Percentiles rank a stretch among this genome's conserved stretches.
These are phyloP conservation scores for Lycodopsis pacificus DNA, from an alignment of 2,797 vertebrate species.

Conservation along the genomic window DNA sequence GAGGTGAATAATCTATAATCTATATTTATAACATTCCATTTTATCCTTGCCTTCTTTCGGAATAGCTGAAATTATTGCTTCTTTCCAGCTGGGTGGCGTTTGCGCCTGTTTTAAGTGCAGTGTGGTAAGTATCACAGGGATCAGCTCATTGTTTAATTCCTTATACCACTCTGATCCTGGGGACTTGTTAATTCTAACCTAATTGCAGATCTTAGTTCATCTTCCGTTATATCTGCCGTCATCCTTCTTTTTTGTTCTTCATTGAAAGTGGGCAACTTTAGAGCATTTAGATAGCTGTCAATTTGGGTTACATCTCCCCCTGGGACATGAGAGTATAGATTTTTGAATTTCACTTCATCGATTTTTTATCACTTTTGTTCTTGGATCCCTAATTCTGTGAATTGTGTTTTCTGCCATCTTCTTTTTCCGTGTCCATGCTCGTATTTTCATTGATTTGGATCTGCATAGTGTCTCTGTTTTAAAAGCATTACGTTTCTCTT, in stretches of 20 bases:
- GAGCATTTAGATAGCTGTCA: background rate
- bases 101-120: background rate
- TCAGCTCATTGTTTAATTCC: background rate
- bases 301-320: too few relatives aligned
- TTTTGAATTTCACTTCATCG: background rate
- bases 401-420: background rate
- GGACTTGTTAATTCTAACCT: background rate
- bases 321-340: background rate
- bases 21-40: background rate
- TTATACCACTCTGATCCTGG: too few relatives aligned
- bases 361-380: background rate
- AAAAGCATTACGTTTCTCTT: too few relatives aligned
- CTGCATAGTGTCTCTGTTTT: background rate
- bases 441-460: background rate
- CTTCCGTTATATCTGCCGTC: too few relatives aligned
- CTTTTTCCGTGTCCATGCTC: background rate
- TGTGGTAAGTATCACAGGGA: background rate
- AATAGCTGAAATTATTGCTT: background rate
- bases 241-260: background rate
- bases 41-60: conserved; percentile 2
- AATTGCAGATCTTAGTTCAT: background rate
- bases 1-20: background rate
- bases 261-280: background rate
- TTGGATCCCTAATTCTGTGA: background rate
- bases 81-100: background rate